Conservation (phyloP, 2,113 vertebrate species). For the Tauraco erythrolophus region DNA sequence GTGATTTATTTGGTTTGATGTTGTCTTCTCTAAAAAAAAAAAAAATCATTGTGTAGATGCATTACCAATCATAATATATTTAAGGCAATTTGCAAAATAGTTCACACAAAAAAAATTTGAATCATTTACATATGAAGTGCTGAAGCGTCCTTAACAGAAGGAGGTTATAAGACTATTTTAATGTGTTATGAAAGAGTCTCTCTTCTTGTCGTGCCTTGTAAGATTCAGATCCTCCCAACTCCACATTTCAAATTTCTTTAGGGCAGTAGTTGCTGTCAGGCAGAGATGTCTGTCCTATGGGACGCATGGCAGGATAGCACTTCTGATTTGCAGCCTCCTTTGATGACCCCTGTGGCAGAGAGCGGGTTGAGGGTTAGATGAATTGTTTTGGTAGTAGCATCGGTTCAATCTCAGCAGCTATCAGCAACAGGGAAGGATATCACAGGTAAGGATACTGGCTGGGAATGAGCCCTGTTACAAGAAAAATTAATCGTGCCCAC, state of each 20-base stretch:
- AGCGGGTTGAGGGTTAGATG: not conserved
- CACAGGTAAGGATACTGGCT: not conserved
- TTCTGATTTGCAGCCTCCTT: not conserved
- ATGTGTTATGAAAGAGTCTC: not conserved
- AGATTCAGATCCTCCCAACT: not conserved
- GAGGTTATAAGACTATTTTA: not conserved
- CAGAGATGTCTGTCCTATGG: not conserved
- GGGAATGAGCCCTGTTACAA: not conserved
- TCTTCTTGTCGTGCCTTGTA: not conserved
- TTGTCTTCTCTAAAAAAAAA: not conserved
- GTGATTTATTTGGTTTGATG: not conserved
- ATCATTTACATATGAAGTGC: not conserved
- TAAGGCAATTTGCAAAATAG: not conserved
- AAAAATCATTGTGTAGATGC: no score
- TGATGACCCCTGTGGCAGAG: not conserved
- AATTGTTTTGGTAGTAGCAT: not conserved
- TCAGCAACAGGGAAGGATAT: not conserved
- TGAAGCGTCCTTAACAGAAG: not conserved
- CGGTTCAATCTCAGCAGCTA: not conserved
- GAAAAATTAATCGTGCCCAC: not conserved
- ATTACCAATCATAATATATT: not conserved
- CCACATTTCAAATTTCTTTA: not conserved
- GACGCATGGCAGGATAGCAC: not conserved
- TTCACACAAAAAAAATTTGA: not conserved
- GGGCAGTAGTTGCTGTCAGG: not conserved